These are phyloP conservation scores for Chlamydotis undulata DNA, from an alignment of 2,113 vertebrate genomes.

Conservation along the genomic window DNA sequence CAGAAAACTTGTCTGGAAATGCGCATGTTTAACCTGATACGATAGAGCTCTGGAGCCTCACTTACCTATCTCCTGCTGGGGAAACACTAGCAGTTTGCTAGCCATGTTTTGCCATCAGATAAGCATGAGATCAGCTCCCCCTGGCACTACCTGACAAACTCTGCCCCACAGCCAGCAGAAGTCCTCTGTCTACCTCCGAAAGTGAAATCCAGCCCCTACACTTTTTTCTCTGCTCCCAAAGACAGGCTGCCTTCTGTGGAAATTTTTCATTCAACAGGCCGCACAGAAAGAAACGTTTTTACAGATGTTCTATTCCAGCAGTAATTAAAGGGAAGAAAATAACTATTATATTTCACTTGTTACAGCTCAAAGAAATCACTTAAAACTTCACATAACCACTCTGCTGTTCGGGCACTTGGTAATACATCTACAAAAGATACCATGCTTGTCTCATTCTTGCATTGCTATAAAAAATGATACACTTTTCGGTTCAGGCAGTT, in stretches of 20 bases:
- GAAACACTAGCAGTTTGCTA: neutral
- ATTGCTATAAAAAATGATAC: neutral
- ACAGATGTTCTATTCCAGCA: neutral
- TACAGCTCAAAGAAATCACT: neutral
- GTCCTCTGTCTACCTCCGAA: neutral
- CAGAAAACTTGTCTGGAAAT: neutral
- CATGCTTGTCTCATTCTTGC: neutral
- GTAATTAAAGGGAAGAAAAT: neutral
- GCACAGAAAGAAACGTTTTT: neutral
- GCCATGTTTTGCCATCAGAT: neutral
- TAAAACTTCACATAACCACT: neutral
- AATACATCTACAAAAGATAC: neutral
- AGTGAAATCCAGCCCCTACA: neutral
- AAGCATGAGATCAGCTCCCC: constrained; percentile 28
- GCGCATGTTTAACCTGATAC: neutral
- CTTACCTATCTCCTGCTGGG: neutral
- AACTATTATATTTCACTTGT: neutral
- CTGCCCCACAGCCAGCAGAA: neutral
- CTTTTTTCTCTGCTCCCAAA: neutral
- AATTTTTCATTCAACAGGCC: neutral
- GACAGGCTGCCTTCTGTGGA: neutral
- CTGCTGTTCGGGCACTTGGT: neutral
- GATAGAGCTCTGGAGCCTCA: neutral
- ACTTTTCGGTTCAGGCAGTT: neutral
- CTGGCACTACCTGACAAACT: constrained; percentile 25